Evolutionary conservation across 2,113 vertebrate species (phyloP).

Genomic region (Anhinga rufa): DNA sequence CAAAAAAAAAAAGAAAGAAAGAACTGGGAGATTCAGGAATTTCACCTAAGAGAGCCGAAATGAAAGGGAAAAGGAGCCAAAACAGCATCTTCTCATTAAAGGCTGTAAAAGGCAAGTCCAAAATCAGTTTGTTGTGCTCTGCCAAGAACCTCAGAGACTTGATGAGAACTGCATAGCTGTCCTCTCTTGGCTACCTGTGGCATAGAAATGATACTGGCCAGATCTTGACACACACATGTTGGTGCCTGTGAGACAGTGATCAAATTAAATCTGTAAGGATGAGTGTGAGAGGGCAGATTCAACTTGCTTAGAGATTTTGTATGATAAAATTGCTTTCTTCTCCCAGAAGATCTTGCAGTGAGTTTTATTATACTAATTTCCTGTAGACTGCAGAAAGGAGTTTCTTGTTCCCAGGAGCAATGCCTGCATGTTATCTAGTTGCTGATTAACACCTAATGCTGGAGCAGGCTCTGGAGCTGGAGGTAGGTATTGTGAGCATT

Average conservation of each 20-base stretch:
- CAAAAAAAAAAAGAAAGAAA: not conserved
- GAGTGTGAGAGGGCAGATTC: not conserved
- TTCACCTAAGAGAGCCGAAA: not conserved
- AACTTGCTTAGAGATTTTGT: not conserved
- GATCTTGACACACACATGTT: not conserved
- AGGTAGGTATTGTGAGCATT: not conserved
- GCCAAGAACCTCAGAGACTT: not conserved
- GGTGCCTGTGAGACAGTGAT: not conserved
- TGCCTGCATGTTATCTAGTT: not conserved
- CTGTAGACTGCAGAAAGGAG: not conserved
- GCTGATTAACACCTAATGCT: not conserved
- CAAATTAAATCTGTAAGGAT: not conserved
- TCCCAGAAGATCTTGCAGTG: rapidly evolving
- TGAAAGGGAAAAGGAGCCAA: not conserved
- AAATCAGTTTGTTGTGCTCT: not conserved
- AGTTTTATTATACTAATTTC: not conserved
- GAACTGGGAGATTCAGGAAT: not conserved
- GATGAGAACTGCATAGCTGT: not conserved
- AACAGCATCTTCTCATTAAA: not conserved
- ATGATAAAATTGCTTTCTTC: not conserved
- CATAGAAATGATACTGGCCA: not conserved
- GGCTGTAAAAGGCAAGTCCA: not conserved
- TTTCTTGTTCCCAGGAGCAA: not conserved
- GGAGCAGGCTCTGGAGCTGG: not conserved
- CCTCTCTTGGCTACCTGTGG: not conserved